Conservation (phyloP, 2,113 vertebrate genomes). For the Bambusicola thoracicus region DNA sequence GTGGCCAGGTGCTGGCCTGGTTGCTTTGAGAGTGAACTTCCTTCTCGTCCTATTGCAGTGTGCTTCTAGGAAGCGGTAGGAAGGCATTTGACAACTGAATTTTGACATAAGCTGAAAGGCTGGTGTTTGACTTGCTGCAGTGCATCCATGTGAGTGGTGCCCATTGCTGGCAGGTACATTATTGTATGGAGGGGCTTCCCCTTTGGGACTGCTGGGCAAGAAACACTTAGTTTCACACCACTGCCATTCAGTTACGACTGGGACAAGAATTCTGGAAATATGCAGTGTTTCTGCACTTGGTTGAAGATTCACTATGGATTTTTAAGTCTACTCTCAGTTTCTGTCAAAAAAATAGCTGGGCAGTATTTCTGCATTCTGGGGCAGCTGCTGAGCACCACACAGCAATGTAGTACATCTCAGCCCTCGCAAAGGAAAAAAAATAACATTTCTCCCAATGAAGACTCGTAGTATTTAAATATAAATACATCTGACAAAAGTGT, state of each 20-base stretch:
- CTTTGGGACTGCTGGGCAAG: background rate
- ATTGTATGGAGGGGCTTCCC: background rate
- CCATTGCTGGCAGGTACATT: background rate
- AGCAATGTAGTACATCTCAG: background rate
- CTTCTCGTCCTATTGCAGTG: background rate
- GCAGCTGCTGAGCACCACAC: background rate
- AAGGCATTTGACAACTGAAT: background rate
- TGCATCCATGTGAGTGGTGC: background rate
- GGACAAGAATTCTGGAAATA: background rate
- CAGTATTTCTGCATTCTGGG: background rate
- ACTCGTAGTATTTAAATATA: background rate
- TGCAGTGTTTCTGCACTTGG: fast-evolving
- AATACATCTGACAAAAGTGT: constrained; percentile 3
- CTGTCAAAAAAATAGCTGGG: background rate
- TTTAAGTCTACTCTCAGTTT: background rate
- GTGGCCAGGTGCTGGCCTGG: background rate
- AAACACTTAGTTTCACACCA: background rate
- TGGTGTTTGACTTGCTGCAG: background rate
- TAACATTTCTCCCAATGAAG: background rate
- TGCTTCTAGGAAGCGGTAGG: background rate
- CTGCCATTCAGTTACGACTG: background rate
- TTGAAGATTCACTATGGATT: background rate
- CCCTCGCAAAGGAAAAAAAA: background rate
- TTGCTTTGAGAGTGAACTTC: fast-evolving
- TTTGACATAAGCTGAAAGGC: constrained; percentile 1